phyloP scores from a whole-genome alignment of 1,140 invertebrate species.

The Drosophila nasuta region DNA sequence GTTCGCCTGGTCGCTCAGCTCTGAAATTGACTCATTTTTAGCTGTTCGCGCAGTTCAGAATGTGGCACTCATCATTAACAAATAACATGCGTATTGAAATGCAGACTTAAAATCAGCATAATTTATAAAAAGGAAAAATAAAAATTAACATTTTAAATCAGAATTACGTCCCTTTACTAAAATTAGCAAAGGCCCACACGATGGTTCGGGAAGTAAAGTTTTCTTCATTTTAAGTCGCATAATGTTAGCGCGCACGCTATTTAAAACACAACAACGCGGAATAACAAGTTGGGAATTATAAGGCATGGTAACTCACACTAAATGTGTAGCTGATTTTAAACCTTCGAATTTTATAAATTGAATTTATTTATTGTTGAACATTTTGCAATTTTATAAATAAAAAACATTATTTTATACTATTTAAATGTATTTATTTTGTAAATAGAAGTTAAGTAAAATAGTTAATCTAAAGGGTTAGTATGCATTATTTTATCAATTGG shows the following conservation, averaged over 20 bases:
- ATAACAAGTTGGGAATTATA: constrained; percentile 64
- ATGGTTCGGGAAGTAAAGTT: constrained; percentile 65
- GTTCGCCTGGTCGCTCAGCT: too few relatives aligned
- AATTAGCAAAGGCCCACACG: constrained; percentile 74
- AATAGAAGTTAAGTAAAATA: too few relatives aligned
- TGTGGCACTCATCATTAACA: too few relatives aligned
- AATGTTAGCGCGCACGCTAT: fast-evolving
- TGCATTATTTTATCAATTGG: too few relatives aligned
- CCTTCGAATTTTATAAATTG: too few relatives aligned
- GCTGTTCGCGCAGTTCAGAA: too few relatives aligned
- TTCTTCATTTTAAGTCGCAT: constrained; percentile 47
- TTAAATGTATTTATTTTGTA: too few relatives aligned
- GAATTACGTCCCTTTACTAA: constrained; percentile 77
- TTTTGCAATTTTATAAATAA: too few relatives aligned
- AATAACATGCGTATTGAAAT: background rate
- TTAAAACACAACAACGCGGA: background rate
- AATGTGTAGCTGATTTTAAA: too few relatives aligned
- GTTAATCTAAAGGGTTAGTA: too few relatives aligned
- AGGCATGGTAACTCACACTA: background rate
- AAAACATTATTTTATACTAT: too few relatives aligned
- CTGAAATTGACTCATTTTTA: too few relatives aligned
- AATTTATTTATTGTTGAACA: background rate
- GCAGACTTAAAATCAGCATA: constrained; percentile 11
- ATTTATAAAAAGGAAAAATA: constrained; percentile 17
- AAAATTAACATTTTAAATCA: constrained; percentile 37